Base-by-base conservation (phyloP, 2,113 vertebrate genomes). In the Sebastes fasciatus region DNA sequence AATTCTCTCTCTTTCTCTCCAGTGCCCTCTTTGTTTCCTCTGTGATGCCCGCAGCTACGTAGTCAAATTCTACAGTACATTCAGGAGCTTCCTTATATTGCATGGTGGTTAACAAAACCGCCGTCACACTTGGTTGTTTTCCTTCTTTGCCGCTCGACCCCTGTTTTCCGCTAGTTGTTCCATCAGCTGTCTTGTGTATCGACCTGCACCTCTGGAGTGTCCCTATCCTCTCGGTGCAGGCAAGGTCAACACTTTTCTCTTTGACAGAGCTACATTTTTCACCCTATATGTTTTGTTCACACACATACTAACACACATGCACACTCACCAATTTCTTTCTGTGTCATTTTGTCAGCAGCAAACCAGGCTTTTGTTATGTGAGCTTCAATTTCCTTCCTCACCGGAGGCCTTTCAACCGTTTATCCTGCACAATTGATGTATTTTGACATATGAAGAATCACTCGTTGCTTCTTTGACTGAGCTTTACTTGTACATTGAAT, bases 1-100 rank as follows among this genome's bases (percentile, higher is more conserved):
- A 58, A 83, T 77, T 84, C 83, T 86, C 72, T 80, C 16, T 83
- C 46, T 74, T 52, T 80, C 71, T 87, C 85, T 83, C 74, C 52
- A 21, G 40, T 82, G 70, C 71, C 57, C 51, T 62, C 80, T 89
- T 75, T 83, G 78, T 86, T 79, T 80, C 78, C 58, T 89, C 58
- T 67, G 11, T 62, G 62, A 60, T 63, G 77, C 40, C 66, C 69
- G 70, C 69, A 84, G 68, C 49, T 58, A 34, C 26, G 1, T 63
- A 71, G 72, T 66, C 26, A 81, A 11, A 52, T 55, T 69, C 57
- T 74, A 51, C 73, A 48, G 42, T n/a, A n/a, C n/a, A 77, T 69
- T 83, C 77, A 80, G 52, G 80, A 49, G 26, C 74, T 60, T 77
- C 63, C 58, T 16, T 49, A 2, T 16, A 23, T 75, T 71, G 45